phyloP scores from a whole-genome alignment of 23 tunicate species.

The Ascidia mentula region DNA sequence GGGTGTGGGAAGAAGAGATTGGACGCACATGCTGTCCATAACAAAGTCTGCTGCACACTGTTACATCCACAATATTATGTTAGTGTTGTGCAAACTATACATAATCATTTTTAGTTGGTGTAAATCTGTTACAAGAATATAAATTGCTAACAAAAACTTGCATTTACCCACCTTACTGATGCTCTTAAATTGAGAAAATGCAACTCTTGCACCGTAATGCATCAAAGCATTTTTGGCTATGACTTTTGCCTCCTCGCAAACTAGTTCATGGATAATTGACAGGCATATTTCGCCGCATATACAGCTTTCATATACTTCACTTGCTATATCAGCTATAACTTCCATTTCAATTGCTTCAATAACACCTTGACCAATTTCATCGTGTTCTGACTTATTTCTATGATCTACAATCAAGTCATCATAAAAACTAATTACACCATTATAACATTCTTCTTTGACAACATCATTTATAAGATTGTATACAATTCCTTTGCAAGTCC shows the following conservation, averaged over 20 bases:
- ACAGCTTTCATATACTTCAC: background rate
- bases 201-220: constrained; percentile 32
- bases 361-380: background rate
- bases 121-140: background rate
- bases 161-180: constrained; percentile 32
- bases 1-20: constrained; percentile 31
- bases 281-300: constrained; percentile 19
- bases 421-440: constrained; percentile 7
- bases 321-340: constrained; percentile 14
- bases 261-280: constrained; percentile 26
- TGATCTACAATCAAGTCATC: constrained; percentile 28
- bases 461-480: constrained; percentile 26
- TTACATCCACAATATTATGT: background rate
- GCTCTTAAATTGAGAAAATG: constrained; percentile 46
- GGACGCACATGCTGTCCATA: constrained; percentile 40
- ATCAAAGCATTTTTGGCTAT: constrained; percentile 21
- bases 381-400: background rate
- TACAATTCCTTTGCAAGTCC: constrained; percentile 20
- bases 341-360: constrained; percentile 21
- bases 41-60: constrained; percentile 38
- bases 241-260: background rate
- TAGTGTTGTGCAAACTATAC: too few relatives aligned
- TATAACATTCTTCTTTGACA: constrained; percentile 9
- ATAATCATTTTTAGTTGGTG: background rate
- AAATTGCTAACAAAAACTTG: background rate